phyloP scores from a whole-genome alignment of 2,797 vertebrate species.

The Microhierax caerulescens region DNA sequence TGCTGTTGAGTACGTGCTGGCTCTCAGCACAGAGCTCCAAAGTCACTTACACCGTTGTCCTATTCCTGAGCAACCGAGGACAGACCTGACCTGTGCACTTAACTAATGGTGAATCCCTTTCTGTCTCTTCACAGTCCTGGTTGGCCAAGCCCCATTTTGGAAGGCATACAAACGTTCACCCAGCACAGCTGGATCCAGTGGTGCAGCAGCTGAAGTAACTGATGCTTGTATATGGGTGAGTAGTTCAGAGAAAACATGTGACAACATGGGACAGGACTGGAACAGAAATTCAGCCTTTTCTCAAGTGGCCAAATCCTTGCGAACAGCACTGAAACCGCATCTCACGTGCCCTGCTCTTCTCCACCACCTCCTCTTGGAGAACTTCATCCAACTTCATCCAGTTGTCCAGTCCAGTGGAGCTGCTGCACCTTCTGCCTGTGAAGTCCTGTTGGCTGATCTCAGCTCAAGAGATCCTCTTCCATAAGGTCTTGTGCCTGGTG shows the following conservation, averaged over 20 bases:
- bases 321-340: background rate
- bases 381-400: background rate
- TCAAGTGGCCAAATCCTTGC: background rate
- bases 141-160: background rate
- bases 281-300: background rate
- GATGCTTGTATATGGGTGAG: background rate
- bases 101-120: background rate
- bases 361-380: background rate
- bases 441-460: background rate
- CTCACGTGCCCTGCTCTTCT: background rate
- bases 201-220: background rate
- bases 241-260: background rate
- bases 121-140: background rate
- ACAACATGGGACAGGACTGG: background rate
- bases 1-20: background rate
- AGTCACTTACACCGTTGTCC: rapidly evolving
- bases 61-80: background rate
- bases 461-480: rapidly evolving
- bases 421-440: background rate
- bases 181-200: background rate
- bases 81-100: background rate
- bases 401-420: background rate
- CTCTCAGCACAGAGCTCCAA: background rate
- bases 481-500: background rate
- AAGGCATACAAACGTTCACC: background rate